Evolutionary conservation across 1,140 invertebrate genomes (phyloP).

Genomic region (Ostrea denselamellosa): DNA sequence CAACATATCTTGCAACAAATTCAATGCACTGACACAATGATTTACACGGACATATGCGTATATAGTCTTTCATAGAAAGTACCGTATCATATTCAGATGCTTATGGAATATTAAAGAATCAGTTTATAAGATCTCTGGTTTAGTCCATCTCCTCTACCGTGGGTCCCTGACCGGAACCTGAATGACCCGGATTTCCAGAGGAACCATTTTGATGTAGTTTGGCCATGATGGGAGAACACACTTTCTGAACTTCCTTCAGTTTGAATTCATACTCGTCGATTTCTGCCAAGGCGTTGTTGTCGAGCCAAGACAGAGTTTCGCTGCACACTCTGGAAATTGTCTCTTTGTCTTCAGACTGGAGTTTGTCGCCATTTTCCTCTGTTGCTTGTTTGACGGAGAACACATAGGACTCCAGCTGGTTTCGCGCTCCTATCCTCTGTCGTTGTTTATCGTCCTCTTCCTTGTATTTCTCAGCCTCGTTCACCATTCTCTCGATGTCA

Average conservation of each 20-base stretch:
- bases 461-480: conserved; percentile 81
- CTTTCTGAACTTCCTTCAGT: conserved; percentile 76
- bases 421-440: conserved; percentile 91
- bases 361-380: conserved; percentile 83
- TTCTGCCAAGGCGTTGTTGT: conserved; percentile 78
- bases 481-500: conserved; percentile 82
- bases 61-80: too few species aligned
- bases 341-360: conserved; percentile 75
- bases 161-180: conserved; percentile 7
- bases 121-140: conserved; percentile 78
- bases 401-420: conserved; percentile 64
- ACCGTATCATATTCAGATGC: too few species aligned
- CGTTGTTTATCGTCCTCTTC: conserved; percentile 88
- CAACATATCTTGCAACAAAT: too few species aligned
- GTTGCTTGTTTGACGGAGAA: conserved; percentile 95
- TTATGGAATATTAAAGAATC: too few species aligned
- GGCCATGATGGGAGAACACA: conserved; percentile 34
- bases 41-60: too few species aligned
- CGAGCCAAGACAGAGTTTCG: conserved; percentile 79
- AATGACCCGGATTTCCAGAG: neutral
- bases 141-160: conserved; percentile 49
- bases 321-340: neutral
- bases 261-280: conserved; percentile 79
- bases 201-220: neutral
- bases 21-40: too few species aligned